Percentiles rank a stretch among this genome's conserved stretches.
Conservation (phyloP, 2,113 vertebrate species). For the Phrynosoma platyrhinos region DNA sequence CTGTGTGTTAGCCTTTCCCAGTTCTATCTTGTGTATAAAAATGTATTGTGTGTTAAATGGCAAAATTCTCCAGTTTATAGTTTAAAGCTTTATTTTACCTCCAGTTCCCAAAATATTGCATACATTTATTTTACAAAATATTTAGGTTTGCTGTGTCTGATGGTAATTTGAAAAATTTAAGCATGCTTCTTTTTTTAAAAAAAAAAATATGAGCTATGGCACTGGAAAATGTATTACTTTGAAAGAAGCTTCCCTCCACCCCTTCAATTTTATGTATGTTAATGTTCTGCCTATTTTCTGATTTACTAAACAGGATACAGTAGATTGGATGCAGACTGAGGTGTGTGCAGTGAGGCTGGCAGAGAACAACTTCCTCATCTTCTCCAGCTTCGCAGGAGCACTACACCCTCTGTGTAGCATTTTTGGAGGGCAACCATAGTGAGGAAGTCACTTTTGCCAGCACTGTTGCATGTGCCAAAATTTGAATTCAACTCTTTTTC, state of each 20-base stretch:
- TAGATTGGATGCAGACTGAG: not conserved
- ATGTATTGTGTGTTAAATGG: conserved; percentile 77
- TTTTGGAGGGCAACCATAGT: not conserved
- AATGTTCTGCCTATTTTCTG: conserved; percentile 65
- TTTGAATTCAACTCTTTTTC: conserved; percentile 42
- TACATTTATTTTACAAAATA: conserved; percentile 74
- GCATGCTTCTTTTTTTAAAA: conserved; percentile 73
- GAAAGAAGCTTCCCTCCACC: conserved; percentile 47
- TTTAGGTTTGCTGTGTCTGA: conserved; percentile 89
- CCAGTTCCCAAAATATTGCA: conserved; percentile 72
- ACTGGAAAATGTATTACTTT: conserved; percentile 82
- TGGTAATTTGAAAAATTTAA: conserved; percentile 80
- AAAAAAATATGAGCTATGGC: conserved; percentile 77
- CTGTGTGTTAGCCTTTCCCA: conserved; percentile 81
- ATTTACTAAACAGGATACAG: conserved; percentile 64
- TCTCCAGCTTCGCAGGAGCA: not conserved
- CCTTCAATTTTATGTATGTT: conserved; percentile 77
- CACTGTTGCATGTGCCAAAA: not conserved
- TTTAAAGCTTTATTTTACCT: conserved; percentile 74
- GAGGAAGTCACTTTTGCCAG: not conserved
- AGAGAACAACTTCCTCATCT: not conserved
- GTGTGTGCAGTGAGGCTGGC: not conserved
- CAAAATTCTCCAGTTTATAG: conserved; percentile 67
- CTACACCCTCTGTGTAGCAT: not conserved
- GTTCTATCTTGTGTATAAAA: conserved; percentile 80